Conservation (phyloP, 2,113 vertebrate genomes). For the Tetrax tetrax region DNA sequence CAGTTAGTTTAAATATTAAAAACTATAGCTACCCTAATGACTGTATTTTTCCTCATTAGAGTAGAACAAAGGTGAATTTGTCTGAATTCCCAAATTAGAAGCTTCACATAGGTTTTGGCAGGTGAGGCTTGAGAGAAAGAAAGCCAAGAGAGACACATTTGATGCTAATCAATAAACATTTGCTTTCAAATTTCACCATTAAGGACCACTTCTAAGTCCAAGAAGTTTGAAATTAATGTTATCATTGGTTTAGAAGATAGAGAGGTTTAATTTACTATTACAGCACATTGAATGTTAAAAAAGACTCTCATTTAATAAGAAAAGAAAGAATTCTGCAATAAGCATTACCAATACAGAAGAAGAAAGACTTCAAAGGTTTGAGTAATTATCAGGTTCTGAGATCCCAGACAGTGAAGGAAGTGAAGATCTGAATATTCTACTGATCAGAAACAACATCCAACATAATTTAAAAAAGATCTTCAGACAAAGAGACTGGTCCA, state of each 20-base stretch:
- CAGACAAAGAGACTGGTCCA: background rate
- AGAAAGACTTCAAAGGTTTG: background rate
- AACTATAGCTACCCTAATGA: background rate
- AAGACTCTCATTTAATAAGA: background rate
- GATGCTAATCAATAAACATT: background rate
- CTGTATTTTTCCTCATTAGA: background rate
- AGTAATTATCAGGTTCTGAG: background rate
- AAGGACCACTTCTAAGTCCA: background rate
- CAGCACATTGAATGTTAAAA: background rate
- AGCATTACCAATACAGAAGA: background rate
- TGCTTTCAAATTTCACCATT: background rate
- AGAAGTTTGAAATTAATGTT: background rate
- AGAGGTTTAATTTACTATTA: background rate
- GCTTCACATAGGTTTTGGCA: background rate
- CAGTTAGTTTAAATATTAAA: background rate
- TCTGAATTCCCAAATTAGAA: background rate
- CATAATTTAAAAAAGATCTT: background rate
- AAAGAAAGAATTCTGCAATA: background rate
- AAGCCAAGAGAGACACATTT: background rate
- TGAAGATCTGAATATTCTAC: background rate
- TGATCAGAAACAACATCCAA: background rate
- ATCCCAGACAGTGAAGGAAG: background rate
- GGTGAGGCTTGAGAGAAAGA: background rate
- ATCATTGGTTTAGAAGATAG: background rate
- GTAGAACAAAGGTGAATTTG: background rate